Evolutionary conservation across 2,888 invertebrate genomes (phyloP).

Genomic region (Euplagia quadripunctaria): DNA sequence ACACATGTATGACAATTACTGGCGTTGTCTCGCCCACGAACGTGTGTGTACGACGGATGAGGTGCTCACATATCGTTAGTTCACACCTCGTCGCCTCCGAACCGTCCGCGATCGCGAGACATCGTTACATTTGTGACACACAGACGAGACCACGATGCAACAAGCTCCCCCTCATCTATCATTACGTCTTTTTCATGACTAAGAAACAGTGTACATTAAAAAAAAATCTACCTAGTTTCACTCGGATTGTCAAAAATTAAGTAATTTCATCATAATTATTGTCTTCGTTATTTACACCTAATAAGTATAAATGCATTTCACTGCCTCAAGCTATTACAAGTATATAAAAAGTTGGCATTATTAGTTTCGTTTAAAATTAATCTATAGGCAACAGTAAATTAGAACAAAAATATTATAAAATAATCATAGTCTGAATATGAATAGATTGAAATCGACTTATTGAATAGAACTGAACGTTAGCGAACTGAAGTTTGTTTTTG

Average conservation of each 20-base stretch:
- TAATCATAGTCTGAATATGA: no score
- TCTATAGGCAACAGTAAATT: no score
- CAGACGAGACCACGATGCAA: conserved; percentile 23
- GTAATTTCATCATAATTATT: no score
- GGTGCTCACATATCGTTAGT: conserved; percentile 77
- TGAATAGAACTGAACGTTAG: neutral
- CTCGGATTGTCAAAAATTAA: neutral
- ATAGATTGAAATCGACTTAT: neutral
- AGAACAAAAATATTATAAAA: no score
- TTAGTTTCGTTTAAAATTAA: no score
- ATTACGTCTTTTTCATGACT: neutral
- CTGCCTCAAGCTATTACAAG: no score
- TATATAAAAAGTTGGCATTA: no score
- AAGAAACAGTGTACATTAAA: neutral
- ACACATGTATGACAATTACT: conserved; percentile 84
- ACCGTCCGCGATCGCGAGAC: conserved; percentile 48
- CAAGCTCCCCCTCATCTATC: conserved; percentile 2
- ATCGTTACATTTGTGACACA: conserved; percentile 49
- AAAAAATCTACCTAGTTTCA: neutral
- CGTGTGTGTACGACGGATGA: conserved; percentile 66
- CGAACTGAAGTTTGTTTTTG: neutral
- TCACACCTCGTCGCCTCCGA: conserved; percentile 74
- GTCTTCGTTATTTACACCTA: no score
- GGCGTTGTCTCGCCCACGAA: conserved; percentile 68
- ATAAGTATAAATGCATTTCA: no score